These are phyloP conservation scores for Quadriops clusia DNA, from an alignment of 2,888 invertebrate species.

Conservation along the genomic window DNA sequence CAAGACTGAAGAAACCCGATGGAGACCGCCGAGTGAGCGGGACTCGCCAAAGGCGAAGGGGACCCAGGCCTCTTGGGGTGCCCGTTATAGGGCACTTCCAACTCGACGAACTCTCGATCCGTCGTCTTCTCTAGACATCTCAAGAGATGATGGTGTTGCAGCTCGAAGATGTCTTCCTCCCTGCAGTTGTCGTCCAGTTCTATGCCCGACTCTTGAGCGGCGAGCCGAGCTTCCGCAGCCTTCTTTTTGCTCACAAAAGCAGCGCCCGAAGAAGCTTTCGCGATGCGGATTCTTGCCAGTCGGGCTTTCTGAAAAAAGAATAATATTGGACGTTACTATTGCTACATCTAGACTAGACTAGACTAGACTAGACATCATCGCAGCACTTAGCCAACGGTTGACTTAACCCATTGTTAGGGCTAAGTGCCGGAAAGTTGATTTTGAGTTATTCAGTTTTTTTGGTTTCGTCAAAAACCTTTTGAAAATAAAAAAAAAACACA, in stretches of 20 bases:
- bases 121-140: conserved; percentile 97
- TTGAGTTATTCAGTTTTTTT: no score
- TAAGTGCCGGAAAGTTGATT: no score
- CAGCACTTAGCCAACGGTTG: no score
- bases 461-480: no score
- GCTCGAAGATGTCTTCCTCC: conserved; percentile 95
- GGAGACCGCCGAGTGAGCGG: conserved; percentile 63
- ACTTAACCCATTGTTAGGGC: no score
- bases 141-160: conserved; percentile 96
- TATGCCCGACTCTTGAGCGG: conserved; percentile 85
- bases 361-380: no score
- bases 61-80: conserved; percentile 86
- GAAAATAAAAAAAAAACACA: no score
- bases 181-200: conserved; percentile 79
- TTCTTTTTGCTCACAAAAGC: conserved; percentile 98
- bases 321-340: conserved; percentile 3
- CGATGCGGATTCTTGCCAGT: conserved; percentile 93
- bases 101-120: conserved; percentile 93
- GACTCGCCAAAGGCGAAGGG: conserved; percentile 76
- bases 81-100: conserved; percentile 90
- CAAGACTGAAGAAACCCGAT: conserved; percentile 65
- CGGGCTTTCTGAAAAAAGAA: conserved; percentile 84
- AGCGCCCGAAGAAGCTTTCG: conserved; percentile 96
- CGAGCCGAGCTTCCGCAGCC: conserved; percentile 89
- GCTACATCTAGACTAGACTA: not conserved